phyloP scores from a whole-genome alignment of 2,797 vertebrate species.

The Botia almorhae region DNA sequence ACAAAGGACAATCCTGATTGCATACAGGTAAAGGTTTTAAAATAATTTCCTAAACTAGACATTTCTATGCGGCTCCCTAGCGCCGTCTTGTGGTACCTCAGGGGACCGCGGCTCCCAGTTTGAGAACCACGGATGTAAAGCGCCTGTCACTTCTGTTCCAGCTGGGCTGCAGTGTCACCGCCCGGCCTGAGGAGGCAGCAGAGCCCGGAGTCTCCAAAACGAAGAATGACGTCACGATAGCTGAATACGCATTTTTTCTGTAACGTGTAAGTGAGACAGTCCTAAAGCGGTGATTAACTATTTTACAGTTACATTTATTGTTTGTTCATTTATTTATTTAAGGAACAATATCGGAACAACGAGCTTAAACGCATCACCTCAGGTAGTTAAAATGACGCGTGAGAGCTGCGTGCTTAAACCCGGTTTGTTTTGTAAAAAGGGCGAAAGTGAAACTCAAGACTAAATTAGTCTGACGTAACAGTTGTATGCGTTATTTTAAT shows the following conservation, averaged over 20 bases:
- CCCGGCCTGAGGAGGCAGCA: slow-evolving; percentile 8
- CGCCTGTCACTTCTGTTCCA: not conserved
- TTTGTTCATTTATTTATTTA: too few species aligned
- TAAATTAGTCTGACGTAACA: not conserved
- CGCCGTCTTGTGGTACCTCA: too few species aligned
- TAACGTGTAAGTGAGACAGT: slow-evolving; percentile 21
- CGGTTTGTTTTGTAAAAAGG: not conserved
- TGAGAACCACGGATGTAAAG: too few species aligned
- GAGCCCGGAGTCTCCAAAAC: not conserved
- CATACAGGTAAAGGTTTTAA: too few species aligned
- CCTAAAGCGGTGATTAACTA: not conserved
- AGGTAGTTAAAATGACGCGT: not conserved
- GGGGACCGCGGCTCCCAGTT: too few species aligned
- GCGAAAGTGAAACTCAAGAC: slow-evolving; percentile 3
- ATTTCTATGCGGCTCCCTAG: too few species aligned
- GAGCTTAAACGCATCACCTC: not conserved
- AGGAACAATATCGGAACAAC: not conserved
- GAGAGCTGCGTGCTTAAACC: too few species aligned
- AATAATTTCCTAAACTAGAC: too few species aligned
- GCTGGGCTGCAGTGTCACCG: not conserved
- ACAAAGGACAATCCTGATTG: too few species aligned
- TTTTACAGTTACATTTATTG: not conserved
- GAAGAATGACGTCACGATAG: not conserved
- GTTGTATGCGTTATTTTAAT: not conserved
- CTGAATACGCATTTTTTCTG: not conserved